Percentiles rank a stretch among this genome's conserved stretches.
Evolutionary conservation across 2,797 vertebrate genomes (phyloP).

Genomic region (Darevskia nairensis): DNA sequence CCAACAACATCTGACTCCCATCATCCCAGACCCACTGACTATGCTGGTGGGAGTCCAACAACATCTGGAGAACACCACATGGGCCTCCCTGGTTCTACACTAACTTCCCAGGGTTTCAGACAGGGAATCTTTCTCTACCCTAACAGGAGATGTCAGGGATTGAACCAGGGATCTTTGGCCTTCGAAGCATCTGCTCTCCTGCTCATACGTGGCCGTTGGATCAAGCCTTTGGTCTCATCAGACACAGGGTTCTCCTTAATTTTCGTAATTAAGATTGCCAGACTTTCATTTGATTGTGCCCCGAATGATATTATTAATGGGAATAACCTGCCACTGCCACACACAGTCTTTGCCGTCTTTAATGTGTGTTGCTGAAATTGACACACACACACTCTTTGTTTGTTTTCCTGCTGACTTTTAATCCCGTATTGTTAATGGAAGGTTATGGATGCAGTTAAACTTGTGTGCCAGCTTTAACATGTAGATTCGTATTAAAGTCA

Average conservation of each 20-base stretch:
- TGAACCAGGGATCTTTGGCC: not conserved
- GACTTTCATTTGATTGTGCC: too few species aligned
- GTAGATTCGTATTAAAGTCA: not conserved
- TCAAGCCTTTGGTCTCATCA: too few species aligned
- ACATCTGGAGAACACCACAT: too few species aligned
- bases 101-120: not conserved
- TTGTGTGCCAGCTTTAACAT: not conserved
- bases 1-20: too few species aligned
- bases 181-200: not conserved
- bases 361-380: not conserved
- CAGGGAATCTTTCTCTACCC: not conserved
- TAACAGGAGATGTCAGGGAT: not conserved
- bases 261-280: too few species aligned
- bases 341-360: too few species aligned
- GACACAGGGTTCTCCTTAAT: too few species aligned
- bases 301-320: too few species aligned
- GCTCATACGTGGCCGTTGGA: not conserved
- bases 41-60: not conserved
- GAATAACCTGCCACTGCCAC: not conserved
- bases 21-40: too few species aligned
- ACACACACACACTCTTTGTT: too few species aligned
- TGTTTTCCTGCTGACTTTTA: not conserved
- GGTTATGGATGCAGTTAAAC: not conserved
- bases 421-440: not conserved
- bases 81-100: not conserved